phyloP scores from a whole-genome alignment of 2,113 vertebrate species.

The Sinocyclocheilus anshuiensis region DNA sequence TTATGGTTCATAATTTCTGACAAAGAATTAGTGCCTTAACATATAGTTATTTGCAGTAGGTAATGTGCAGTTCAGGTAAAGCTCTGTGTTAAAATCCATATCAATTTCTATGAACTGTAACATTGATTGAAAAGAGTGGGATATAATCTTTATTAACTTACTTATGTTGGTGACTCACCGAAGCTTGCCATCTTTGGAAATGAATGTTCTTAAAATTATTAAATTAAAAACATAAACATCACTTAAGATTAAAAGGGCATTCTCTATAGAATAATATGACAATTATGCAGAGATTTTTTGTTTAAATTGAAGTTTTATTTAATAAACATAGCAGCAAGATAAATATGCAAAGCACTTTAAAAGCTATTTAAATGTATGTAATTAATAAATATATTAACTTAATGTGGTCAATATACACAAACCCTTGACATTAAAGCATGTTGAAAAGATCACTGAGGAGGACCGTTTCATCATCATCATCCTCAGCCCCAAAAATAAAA shows the following conservation, averaged over 20 bases:
- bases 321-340: neutral
- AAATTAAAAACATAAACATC: neutral
- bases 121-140: neutral
- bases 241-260: neutral
- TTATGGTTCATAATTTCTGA: neutral
- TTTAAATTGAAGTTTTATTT: neutral
- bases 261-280: neutral
- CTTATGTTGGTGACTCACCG: neutral
- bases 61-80: neutral
- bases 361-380: neutral
- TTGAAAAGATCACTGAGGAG: conserved; percentile 37
- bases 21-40: neutral
- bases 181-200: neutral
- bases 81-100: neutral
- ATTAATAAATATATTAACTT: neutral
- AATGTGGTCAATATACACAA: too few species aligned
- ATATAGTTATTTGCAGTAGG: neutral
- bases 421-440: conserved; percentile 23
- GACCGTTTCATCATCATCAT: conserved; percentile 33
- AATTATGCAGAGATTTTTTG: neutral
- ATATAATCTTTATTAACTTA: neutral
- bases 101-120: neutral
- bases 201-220: neutral
- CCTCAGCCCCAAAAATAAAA: conserved; percentile 34
- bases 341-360: neutral